Evolutionary conservation across 2,888 invertebrate genomes (phyloP).

Genomic region (Diabrotica balteata): DNA sequence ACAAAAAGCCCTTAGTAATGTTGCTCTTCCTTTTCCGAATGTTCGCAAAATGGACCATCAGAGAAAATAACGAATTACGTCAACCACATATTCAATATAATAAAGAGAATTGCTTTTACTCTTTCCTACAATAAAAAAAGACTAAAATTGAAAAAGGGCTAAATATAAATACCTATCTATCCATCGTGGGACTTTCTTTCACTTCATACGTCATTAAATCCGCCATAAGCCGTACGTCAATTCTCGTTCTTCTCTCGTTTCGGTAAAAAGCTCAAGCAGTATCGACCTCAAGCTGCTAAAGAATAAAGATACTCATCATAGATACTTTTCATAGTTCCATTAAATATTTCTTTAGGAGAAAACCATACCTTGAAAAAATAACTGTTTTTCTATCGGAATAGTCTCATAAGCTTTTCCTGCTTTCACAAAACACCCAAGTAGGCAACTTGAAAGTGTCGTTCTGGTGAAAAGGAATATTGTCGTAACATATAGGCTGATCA

Average conservation of each 20-base stretch:
- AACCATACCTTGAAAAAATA: too few species aligned
- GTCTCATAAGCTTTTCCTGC: too few species aligned
- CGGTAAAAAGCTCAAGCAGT: slow-evolving; percentile 12
- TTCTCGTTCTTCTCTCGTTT: slow-evolving; percentile 3
- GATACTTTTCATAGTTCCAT: too few species aligned
- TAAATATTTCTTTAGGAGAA: too few species aligned
- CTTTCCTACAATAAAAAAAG: neutral
- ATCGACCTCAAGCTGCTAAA: slow-evolving; percentile 16
- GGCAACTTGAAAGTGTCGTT: too few species aligned
- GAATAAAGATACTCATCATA: slow-evolving; percentile 8
- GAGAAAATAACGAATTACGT: slow-evolving; percentile 5
- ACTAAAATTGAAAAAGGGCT: slow-evolving; percentile 2
- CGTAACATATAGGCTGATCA: too few species aligned
- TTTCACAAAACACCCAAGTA: too few species aligned
- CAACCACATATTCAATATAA: slow-evolving; percentile 1
- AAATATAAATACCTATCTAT: slow-evolving; percentile 4
- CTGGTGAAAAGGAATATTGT: too few species aligned
- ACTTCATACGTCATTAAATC: slow-evolving; percentile 25
- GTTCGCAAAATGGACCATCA: neutral
- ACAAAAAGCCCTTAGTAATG: neutral
- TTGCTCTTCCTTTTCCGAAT: neutral
- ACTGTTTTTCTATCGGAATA: too few species aligned
- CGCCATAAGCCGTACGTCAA: slow-evolving; percentile 24
- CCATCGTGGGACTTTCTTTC: slow-evolving; percentile 13
- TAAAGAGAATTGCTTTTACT: slow-evolving; percentile 1